Evolutionary conservation across 2,888 invertebrate species (phyloP), one percentile per base, ranked within the genome.

Genomic region (Xestoiulus laeticollis): DNA sequence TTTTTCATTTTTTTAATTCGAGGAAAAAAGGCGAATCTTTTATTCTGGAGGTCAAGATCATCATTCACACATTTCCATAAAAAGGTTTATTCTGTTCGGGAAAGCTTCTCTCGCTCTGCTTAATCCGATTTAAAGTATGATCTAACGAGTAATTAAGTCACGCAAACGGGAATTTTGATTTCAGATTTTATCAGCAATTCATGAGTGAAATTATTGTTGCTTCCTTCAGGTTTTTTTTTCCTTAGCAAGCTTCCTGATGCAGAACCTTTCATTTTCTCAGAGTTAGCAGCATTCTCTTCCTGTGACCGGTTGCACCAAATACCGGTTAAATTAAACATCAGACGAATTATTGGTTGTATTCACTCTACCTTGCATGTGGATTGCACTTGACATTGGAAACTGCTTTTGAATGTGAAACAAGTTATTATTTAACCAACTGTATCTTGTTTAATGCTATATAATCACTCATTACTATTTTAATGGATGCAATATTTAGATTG

Each of bases 1-100:
- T 78, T 78, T 78, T 26, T 68, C 68, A 0, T 59, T 59, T 78
- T 78, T 78, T 78, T 78, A 78, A 78, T 78, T 78, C 14, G 30
- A 78, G 78, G 78, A 78, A 78, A 78, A 78, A 78, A 30, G 14
- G 78, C 78, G 78, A 78, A 78, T 30, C 78, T 78, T 78, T 78
- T 14, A 78, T 78, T 78, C 14, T 3, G 30, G 10, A 78, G 78
- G 78, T 78, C 78, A 78, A 78, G 78, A 78, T 78, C 78, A 30
- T 78, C 78, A 78, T 78, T 78, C 78, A 78, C 78, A 78, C 78
- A 78, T 78, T 78, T 78, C 22, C 78, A 78, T 78, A 78, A 78
- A 78, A 30, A 78, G 78, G 78, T 12, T 30, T 30, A 6, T n/a
- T 59, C n/a, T 59, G 59, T n/a, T 59, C 4, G 59, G 59, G 8